These are phyloP conservation scores for Lasius fuliginosus DNA, from an alignment of 2,888 invertebrate genomes.

Conservation along the genomic window DNA sequence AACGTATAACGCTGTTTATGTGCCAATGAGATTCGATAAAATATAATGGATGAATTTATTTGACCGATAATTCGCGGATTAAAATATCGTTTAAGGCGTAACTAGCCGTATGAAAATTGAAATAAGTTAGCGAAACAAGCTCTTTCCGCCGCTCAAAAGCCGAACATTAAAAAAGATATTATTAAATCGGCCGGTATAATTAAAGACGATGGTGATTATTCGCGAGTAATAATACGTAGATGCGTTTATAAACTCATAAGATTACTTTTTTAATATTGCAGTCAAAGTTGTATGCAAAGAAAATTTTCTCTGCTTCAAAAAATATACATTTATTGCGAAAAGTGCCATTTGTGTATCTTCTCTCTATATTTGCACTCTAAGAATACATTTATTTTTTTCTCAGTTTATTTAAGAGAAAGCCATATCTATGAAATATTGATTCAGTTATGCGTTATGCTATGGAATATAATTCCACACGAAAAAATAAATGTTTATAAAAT, in stretches of 20 bases:
- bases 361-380: neutral
- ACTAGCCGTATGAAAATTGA: neutral
- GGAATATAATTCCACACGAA: neutral
- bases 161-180: slow-evolving; percentile 18
- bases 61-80: neutral
- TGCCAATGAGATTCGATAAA: neutral
- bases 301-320: neutral
- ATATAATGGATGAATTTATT: neutral
- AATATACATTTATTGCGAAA: neutral
- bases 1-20: neutral
- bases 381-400: neutral
- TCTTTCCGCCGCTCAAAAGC: neutral
- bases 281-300: neutral
- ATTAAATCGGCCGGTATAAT: slow-evolving; percentile 22
- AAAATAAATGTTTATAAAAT: neutral
- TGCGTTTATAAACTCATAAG: neutral
- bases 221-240: slow-evolving; percentile 11
- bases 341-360: neutral
- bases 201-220: slow-evolving; percentile 24
- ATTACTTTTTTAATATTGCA: neutral
- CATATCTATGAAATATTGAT: neutral
- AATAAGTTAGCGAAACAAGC: neutral
- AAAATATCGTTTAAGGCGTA: neutral
- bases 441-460: neutral
- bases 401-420: neutral